phyloP scores from a whole-genome alignment of 2,797 vertebrate species.

The Chromobotia macracanthus region DNA sequence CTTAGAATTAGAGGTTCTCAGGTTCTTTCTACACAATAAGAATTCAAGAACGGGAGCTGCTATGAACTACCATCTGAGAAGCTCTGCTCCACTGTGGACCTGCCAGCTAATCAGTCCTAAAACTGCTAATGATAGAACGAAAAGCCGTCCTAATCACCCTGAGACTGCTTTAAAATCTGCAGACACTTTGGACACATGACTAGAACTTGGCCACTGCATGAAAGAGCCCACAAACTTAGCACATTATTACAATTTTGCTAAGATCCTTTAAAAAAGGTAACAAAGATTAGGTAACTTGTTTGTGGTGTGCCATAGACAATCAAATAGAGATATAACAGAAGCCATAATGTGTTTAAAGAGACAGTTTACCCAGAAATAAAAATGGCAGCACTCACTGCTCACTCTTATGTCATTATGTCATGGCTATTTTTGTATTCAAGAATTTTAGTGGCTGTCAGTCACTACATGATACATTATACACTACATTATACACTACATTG shows the following conservation, averaged over 20 bases:
- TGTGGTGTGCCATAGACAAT: too few relatives aligned
- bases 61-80: slow-evolving; percentile 62
- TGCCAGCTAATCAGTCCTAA: slow-evolving; percentile 79
- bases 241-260: slow-evolving; percentile 21
- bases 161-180: slow-evolving; percentile 80
- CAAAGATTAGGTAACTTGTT: too few relatives aligned
- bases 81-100: slow-evolving; percentile 63
- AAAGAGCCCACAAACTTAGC: slow-evolving; percentile 66
- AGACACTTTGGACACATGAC: slow-evolving; percentile 78
- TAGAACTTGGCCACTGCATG: slow-evolving; percentile 67
- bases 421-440: too few relatives aligned
- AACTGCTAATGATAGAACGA: slow-evolving; percentile 86
- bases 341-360: too few relatives aligned
- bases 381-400: too few relatives aligned
- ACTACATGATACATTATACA: too few relatives aligned
- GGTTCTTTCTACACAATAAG: slow-evolving; percentile 36
- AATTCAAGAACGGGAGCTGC: slow-evolving; percentile 43
- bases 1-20: slow-evolving; percentile 36
- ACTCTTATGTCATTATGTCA: too few relatives aligned
- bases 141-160: slow-evolving; percentile 87
- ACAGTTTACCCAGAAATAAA: too few relatives aligned
- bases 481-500: too few relatives aligned
- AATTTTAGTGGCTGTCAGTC: too few relatives aligned
- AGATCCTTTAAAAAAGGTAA: neutral
- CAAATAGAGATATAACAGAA: too few relatives aligned